Percentiles rank a stretch among this genome's conserved stretches.
phyloP scores from a whole-genome alignment of 2,888 invertebrate species.

The Pandemis heparana region DNA sequence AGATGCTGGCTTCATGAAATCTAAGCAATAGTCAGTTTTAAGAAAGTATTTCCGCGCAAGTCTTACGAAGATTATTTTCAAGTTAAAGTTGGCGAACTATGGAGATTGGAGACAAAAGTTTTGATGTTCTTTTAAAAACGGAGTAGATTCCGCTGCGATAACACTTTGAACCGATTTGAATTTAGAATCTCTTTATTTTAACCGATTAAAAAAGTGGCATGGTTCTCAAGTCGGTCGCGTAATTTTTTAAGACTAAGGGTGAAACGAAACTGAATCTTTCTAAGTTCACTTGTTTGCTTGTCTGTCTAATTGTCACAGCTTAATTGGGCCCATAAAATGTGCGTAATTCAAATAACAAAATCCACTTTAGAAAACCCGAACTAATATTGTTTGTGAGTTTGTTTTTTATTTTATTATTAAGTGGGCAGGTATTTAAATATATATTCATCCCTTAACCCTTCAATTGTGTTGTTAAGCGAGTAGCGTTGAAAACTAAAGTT shows the following conservation, averaged over 20 bases:
- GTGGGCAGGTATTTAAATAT: not conserved
- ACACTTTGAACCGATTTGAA: conserved; percentile 8
- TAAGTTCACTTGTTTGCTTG: too few species aligned
- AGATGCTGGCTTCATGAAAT: not conserved
- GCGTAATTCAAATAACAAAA: too few species aligned
- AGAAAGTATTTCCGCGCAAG: conserved; percentile 25
- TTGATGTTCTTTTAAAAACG: conserved; percentile 17
- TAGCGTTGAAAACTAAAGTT: conserved; percentile 38
- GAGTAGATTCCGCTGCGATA: conserved; percentile 4
- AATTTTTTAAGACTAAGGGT: too few species aligned
- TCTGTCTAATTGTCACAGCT: too few species aligned
- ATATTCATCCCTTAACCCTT: not conserved
- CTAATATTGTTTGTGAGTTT: too few species aligned
- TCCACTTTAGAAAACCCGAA: too few species aligned
- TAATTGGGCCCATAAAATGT: too few species aligned
- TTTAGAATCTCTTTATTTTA: not conserved
- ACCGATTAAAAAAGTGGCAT: too few species aligned
- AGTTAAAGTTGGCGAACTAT: conserved; percentile 23
- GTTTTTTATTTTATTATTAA: too few species aligned
- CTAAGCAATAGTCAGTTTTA: conserved; percentile 20
- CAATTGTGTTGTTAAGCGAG: conserved; percentile 16
- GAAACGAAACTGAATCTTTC: too few species aligned
- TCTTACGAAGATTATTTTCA: conserved; percentile 20
- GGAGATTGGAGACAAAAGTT: conserved; percentile 10
- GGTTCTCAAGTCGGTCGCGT: too few species aligned